Conservation (phyloP, 2,888 invertebrate genomes). For the Encarsia formosa region DNA sequence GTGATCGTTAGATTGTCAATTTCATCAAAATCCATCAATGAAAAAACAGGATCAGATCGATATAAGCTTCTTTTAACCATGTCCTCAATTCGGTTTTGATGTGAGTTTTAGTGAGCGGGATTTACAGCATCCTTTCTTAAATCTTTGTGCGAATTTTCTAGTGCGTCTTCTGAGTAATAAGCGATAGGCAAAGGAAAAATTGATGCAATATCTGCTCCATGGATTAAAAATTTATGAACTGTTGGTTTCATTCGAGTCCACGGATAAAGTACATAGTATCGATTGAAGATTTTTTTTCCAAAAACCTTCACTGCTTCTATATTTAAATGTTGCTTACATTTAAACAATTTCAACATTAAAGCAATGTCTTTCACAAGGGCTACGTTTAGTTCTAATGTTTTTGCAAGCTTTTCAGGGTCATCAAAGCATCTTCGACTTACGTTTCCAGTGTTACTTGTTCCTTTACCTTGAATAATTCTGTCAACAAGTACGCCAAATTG, state of each 20-base stretch:
- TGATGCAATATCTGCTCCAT: conserved; percentile 4
- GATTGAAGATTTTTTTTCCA: background rate
- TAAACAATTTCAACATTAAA: background rate
- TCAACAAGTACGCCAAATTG: background rate
- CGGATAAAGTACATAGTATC: background rate
- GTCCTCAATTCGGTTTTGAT: background rate
- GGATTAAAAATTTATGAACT: conserved; percentile 5
- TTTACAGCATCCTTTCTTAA: background rate
- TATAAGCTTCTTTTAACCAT: conserved; percentile 1
- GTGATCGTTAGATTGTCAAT: too few species aligned
- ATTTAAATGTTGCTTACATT: background rate
- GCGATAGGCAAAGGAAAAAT: conserved; percentile 1
- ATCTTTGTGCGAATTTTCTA: conserved; percentile 4
- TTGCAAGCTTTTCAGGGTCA: background rate
- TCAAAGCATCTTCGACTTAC: background rate
- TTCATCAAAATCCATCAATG: conserved; percentile 1
- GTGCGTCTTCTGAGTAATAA: conserved; percentile 6
- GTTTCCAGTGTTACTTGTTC: background rate
- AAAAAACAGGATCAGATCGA: conserved; percentile 1
- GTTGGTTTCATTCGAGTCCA: conserved; percentile 3
- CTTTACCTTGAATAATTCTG: background rate
- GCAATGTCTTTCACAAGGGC: background rate
- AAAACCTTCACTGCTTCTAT: background rate
- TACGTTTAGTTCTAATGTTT: background rate
- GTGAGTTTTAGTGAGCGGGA: background rate